These are phyloP conservation scores for Rhincodon typus DNA, from an alignment of 2,797 vertebrate species.

Conservation along the genomic window DNA sequence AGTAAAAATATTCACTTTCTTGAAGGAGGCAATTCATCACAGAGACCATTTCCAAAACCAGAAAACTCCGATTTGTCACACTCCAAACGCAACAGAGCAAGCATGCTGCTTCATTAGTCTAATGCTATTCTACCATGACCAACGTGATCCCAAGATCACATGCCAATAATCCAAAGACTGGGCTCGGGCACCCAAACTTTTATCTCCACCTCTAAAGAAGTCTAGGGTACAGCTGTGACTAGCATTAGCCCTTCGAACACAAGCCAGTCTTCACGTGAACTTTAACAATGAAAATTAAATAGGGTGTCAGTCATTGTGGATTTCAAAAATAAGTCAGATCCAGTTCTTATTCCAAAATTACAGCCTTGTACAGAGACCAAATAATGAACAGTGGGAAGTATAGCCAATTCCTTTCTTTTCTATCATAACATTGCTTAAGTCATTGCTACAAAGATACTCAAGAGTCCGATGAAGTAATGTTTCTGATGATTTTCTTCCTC, in stretches of 20 bases:
- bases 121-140: background rate
- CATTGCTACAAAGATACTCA: background rate
- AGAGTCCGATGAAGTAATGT: background rate
- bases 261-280: background rate
- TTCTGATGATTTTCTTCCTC: background rate
- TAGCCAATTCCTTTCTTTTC: background rate
- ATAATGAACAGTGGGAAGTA: background rate
- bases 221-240: background rate
- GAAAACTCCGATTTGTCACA: background rate
- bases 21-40: background rate
- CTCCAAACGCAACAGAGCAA: background rate
- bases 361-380: background rate
- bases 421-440: background rate
- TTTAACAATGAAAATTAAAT: background rate
- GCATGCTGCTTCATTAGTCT: background rate
- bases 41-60: background rate
- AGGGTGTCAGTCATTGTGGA: background rate
- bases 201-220: background rate
- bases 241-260: background rate
- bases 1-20: background rate
- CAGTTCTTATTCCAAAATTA: background rate
- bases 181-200: background rate
- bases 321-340: background rate
- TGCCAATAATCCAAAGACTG: background rate
- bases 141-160: background rate